Base-by-base conservation (phyloP, 1,140 invertebrate genomes). In the Sweltsa coloradensis region DNA sequence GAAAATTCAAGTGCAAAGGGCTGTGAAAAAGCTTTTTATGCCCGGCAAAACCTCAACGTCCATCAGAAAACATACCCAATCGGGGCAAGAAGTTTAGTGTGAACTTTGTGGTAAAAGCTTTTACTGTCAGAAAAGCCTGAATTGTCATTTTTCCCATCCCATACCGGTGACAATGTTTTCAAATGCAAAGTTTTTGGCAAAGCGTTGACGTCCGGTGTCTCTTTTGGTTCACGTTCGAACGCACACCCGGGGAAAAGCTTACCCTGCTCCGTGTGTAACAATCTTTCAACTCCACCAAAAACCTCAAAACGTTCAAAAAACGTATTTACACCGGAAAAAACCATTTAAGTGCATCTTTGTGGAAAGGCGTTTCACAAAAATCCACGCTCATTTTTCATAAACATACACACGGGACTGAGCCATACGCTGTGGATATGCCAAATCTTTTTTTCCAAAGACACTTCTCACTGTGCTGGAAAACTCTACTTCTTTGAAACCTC, bases 101-200 rank as follows among this genome's bases (percentile, higher is more conserved):
- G n/a, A n/a, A n/a, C n/a, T n/a, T n/a, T n/a, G n/a, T n/a, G n/a
- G n/a, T n/a, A n/a, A n/a, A n/a, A n/a, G n/a, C n/a, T n/a, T n/a
- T n/a, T n/a, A n/a, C n/a, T n/a, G n/a, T n/a, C n/a, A n/a, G n/a
- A n/a, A n/a, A n/a, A n/a, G n/a, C n/a, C n/a, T n/a, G n/a, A n/a
- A n/a, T n/a, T n/a, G n/a, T 18, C 42, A 44, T 31, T n/a, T n/a
- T n/a, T 14, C 16, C 22, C 14, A 18, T 21, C 27, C n/a, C 58
- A 60, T 46, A 55, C 60, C 9, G 77, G 78, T 3, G 80, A 83
- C 60, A 78, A 79, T 61, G 73, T 80, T 27, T 84, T 83, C 57
- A 72, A 78, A 51, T 84, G 81, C 56, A 76, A 78, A 51, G 66
- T 77, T 25, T 84, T 82, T 59, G 61, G 62, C 26, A 83, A 81